A percentile compares a stretch with the other conserved stretches of the same genome.
Conservation (phyloP, 1,140 invertebrate genomes). For the Nylanderia fulva region DNA sequence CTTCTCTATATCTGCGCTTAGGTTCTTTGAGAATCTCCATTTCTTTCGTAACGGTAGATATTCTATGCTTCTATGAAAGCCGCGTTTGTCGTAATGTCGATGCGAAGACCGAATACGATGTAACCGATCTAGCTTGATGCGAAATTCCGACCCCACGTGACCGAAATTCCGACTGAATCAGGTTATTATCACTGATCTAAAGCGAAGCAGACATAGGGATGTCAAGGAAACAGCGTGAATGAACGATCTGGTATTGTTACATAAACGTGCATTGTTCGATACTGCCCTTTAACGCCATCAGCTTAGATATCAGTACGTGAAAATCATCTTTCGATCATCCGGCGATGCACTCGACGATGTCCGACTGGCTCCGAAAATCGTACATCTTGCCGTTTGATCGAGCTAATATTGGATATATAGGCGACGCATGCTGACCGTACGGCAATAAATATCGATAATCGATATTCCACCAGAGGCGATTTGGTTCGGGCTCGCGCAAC, state of each 20-base stretch:
- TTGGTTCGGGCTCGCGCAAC: conserved; percentile 53
- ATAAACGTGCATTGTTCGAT: conserved; percentile 7
- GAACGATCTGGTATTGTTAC: conserved; percentile 8
- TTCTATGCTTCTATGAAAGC: too few species aligned
- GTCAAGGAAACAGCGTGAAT: conserved; percentile 20
- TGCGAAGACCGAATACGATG: background rate
- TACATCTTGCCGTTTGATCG: conserved; percentile 69
- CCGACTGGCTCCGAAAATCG: conserved; percentile 62
- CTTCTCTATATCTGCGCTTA: background rate
- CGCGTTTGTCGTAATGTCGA: background rate
- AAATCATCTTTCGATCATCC: conserved; percentile 40
- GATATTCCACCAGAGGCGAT: conserved; percentile 75
- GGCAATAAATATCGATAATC: conserved; percentile 82
- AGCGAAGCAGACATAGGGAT: conserved; percentile 6
- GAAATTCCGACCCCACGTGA: conserved; percentile 14
- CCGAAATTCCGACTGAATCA: too few species aligned
- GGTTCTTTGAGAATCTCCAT: background rate
- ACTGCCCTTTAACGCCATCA: conserved; percentile 34
- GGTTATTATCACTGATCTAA: conserved; percentile 1
- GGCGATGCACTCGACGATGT: conserved; percentile 51
- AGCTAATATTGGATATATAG: conserved; percentile 72
- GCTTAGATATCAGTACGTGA: conserved; percentile 28
- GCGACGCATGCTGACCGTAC: conserved; percentile 74
- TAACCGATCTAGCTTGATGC: background rate
- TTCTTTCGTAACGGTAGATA: background rate